A percentile compares a stretch with the other conserved stretches of the same genome.
These are phyloP conservation scores for Dipodomys ordii DNA, from an alignment of 2,113 vertebrate species.

Conservation along the genomic window DNA sequence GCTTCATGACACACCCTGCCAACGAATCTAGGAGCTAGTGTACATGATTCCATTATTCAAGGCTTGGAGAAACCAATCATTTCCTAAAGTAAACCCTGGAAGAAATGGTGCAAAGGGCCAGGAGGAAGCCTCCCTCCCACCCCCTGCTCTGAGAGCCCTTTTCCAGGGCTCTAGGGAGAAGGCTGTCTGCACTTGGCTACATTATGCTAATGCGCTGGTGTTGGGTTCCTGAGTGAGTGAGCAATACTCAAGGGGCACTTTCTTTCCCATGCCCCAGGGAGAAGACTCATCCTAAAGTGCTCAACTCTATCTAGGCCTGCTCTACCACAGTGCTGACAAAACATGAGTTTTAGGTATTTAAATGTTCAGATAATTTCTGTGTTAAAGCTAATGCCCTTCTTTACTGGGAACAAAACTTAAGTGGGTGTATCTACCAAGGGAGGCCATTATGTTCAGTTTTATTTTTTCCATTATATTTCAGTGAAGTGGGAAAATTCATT, in stretches of 20 bases:
- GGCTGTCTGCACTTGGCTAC: neutral
- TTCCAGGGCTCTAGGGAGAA: constrained; percentile 52
- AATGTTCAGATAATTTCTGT: neutral
- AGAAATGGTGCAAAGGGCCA: neutral
- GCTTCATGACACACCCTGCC: neutral
- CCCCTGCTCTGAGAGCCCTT: neutral
- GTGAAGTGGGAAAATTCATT: neutral
- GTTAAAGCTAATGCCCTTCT: constrained; percentile 1
- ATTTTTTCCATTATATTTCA: neutral
- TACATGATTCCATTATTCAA: neutral
- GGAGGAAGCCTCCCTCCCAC: neutral
- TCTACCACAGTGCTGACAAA: neutral
- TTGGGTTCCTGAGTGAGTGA: constrained; percentile 33
- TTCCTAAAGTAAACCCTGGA: neutral
- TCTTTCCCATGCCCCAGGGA: neutral
- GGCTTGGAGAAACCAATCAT: neutral
- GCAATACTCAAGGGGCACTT: neutral
- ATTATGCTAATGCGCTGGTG: neutral
- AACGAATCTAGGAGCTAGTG: neutral
- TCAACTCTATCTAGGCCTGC: neutral
- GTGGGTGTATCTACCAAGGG: neutral
- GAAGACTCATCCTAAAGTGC: neutral
- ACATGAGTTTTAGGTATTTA: neutral
- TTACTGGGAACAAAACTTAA: neutral
- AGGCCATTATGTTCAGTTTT: neutral